phyloP scores from a whole-genome alignment of 2,113 vertebrate species.

The Neogobius melanostomus region DNA sequence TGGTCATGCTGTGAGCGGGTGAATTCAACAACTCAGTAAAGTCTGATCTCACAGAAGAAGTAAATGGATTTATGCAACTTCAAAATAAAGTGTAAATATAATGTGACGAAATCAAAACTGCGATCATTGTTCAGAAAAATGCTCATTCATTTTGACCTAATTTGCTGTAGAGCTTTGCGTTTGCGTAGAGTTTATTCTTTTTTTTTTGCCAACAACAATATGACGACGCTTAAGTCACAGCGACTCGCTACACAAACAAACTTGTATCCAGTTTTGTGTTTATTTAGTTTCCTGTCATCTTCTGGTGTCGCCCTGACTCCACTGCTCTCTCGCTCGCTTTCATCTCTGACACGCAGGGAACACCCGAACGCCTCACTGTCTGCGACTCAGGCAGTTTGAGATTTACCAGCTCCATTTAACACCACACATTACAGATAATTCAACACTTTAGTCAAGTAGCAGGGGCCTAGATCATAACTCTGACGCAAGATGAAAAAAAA shows the following conservation, averaged over 20 bases:
- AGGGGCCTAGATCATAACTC: neutral
- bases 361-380: neutral
- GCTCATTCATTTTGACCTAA: too few relatives aligned
- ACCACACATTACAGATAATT: conserved; percentile 2
- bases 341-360: neutral
- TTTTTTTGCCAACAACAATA: too few relatives aligned
- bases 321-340: neutral
- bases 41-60: too few relatives aligned
- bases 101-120: too few relatives aligned
- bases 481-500: neutral
- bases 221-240: neutral
- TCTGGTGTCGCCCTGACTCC: too few relatives aligned
- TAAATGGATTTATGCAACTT: too few relatives aligned
- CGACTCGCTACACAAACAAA: neutral
- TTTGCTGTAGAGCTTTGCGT: too few relatives aligned
- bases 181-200: too few relatives aligned
- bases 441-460: neutral
- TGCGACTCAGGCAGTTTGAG: neutral
- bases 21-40: too few relatives aligned
- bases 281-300: neutral
- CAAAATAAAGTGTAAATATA: too few relatives aligned
- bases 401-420: conserved; percentile 7
- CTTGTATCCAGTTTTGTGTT: neutral
- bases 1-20: too few relatives aligned
- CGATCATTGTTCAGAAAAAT: too few relatives aligned